Base-by-base conservation (phyloP, 2,797 vertebrate genomes). In the Telmatherina bonti region DNA sequence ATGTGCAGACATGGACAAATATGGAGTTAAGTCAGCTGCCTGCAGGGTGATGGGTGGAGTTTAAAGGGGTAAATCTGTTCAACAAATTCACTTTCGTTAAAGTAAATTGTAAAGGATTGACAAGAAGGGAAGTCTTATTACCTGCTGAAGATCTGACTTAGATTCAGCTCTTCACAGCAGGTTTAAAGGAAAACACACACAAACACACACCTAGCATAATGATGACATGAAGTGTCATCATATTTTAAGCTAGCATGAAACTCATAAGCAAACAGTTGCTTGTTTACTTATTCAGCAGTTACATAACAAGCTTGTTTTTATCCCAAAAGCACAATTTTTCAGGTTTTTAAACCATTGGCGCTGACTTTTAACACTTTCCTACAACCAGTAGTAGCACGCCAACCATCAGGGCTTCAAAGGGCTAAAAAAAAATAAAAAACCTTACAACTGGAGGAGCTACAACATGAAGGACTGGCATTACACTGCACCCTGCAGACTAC, bases 21-120 rank as follows among this genome's bases (percentile, higher is more conserved):
- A 2, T 45, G 20, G 2, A 31, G 5, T 64, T 36, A 56, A n/a
- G 51, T 38, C 43, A 56, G 71, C 51, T 59, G 62, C 16, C 49
- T 58, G 49, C 20, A 47, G 15, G 53, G 30, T 7, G 38, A 29
- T 7, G 0, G 16, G 62, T 52, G n/a, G 55, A 65, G 20, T 57
- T 3, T 3, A 4, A 10, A 43, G 35, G 24, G n/a, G 15, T 12
- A 51, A 62, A 58, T 54, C 15, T 33, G 38, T 41, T 3, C 4
- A 43, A 43, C 16, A 43, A 18, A 20, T 43, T 35, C 26, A 20
- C 3, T 7, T 30, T 7, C 22, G 59, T 38, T 56, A 41, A 68
- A 9, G 10, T n/a, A n/a, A n/a, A n/a, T 5, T 16, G 16, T 18
- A 31, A 18, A 54, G 7, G 16, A 41, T 41, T 41, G 5, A 13